phyloP scores from a whole-genome alignment of 1,140 invertebrate genomes.

The Zaprionus kolodkinae region DNA sequence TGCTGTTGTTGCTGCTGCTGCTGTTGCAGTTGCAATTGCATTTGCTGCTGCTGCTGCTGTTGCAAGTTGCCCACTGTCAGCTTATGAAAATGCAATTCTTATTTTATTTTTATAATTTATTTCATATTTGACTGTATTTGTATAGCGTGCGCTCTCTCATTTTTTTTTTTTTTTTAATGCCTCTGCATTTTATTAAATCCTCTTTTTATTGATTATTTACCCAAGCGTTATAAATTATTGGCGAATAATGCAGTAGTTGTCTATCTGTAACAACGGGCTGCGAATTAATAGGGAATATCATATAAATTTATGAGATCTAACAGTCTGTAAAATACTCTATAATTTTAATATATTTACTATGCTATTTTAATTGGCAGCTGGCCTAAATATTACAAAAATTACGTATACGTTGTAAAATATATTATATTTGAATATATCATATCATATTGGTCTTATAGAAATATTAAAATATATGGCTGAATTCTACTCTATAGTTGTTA shows the following conservation, averaged over 20 bases:
- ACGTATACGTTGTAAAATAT: too few relatives aligned
- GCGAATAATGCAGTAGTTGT: slow-evolving; percentile 18
- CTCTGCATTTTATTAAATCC: slow-evolving; percentile 26
- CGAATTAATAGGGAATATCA: not conserved
- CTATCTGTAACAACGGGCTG: slow-evolving; percentile 14
- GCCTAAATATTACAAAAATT: too few relatives aligned
- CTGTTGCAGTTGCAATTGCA: slow-evolving; percentile 20
- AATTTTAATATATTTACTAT: too few relatives aligned
- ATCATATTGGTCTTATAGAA: not conserved
- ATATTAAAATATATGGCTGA: not conserved
- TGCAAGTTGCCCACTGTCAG: slow-evolving; percentile 49
- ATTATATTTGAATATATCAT: too few relatives aligned
- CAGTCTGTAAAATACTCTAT: too few relatives aligned
- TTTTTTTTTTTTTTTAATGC: not conserved
- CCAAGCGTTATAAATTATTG: slow-evolving; percentile 67
- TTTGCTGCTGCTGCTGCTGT: not conserved
- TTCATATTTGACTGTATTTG: slow-evolving; percentile 76
- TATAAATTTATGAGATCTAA: too few relatives aligned
- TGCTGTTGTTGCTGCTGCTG: not conserved
- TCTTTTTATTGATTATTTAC: slow-evolving; percentile 67
- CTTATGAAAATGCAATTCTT: slow-evolving; percentile 79
- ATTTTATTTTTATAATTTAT: slow-evolving; percentile 75
- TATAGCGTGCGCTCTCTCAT: slow-evolving; percentile 33
- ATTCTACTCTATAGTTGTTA: not conserved
- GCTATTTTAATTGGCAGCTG: too few relatives aligned